Base-by-base conservation (phyloP, 92 coral and sea anemone species). In the Phenganax marumi region DNA sequence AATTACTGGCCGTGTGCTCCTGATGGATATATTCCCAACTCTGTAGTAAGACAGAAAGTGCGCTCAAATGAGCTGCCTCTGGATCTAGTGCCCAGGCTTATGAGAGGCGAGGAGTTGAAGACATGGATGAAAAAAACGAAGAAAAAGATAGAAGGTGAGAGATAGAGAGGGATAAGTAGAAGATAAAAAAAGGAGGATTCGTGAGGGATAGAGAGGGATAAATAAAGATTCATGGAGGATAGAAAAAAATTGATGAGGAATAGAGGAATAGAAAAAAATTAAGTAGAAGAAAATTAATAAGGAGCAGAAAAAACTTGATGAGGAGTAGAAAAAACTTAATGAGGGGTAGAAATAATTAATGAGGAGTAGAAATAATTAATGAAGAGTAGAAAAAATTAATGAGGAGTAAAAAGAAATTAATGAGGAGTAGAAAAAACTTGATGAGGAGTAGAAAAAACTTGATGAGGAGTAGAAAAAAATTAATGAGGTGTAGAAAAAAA, bases 1-100 rank as follows among this genome's bases (percentile, higher is more conserved):
- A 33, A 75, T 14, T 95, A 84, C 86, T 95, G 98, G 98, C 96
- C 97, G 19, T 92, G 96, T 53, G 98, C 98, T 7, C 98, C 98
- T 11, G 98, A 95, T 71, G 94, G 97, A 51, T 84, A 9, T 50
- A 92, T 95, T 24, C 98, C 98, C 3, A 95, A 95, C 75, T 95
- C 98, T 26, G 96, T 95, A n/a, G 87, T 95, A 10, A 86, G 98
- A 16, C 75, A 72, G 49, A 48, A 62, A 60, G 81, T 89, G 39
- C 88, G 82, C 23, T 82, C 87, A 10, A 85, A 84, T 73, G 76
- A 64, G 26, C 68, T 88, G 10, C 98, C 92, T 0, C 69, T 46
- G 0, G 89, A 89, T 75, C 87, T 92, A 24, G 72, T 81, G 21
- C 89, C 89, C 19, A 76, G 58, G 58, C 23, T 78, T 12, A 0